Evolutionary conservation across 2,888 invertebrate species (phyloP).

Genomic region (Drosophila kanekoi): DNA sequence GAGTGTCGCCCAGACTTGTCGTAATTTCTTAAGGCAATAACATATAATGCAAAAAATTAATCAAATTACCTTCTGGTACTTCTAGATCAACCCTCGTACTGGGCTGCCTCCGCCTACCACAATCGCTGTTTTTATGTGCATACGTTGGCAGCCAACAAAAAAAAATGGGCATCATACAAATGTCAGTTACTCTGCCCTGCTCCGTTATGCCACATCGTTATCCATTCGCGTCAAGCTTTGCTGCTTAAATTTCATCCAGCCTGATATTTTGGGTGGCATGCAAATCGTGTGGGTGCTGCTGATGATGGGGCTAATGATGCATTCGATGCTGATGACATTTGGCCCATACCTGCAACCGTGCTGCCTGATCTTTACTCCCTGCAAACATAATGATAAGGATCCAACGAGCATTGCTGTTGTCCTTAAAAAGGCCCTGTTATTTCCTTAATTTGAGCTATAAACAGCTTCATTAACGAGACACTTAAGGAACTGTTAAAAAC

Average conservation of each 20-base stretch:
- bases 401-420: neutral
- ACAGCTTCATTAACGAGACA: slow-evolving; percentile 4
- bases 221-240: neutral
- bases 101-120: neutral
- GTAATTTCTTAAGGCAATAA: too few relatives aligned
- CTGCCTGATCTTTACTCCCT: neutral
- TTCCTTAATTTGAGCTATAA: neutral
- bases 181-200: slow-evolving; percentile 28
- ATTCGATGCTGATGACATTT: slow-evolving; percentile 10
- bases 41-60: neutral
- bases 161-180: slow-evolving; percentile 52
- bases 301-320: slow-evolving; percentile 17
- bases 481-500: neutral
- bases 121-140: neutral
- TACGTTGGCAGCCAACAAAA: neutral
- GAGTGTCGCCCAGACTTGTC: too few relatives aligned
- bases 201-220: neutral
- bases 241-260: neutral
- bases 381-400: neutral
- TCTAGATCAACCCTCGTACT: neutral
- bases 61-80: neutral
- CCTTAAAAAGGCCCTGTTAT: too few relatives aligned
- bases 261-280: slow-evolving; percentile 19
- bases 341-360: neutral
- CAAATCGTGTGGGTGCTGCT: slow-evolving; percentile 17